Conservation (phyloP, 2,113 vertebrate species). For the Orthonyx spaldingii region DNA sequence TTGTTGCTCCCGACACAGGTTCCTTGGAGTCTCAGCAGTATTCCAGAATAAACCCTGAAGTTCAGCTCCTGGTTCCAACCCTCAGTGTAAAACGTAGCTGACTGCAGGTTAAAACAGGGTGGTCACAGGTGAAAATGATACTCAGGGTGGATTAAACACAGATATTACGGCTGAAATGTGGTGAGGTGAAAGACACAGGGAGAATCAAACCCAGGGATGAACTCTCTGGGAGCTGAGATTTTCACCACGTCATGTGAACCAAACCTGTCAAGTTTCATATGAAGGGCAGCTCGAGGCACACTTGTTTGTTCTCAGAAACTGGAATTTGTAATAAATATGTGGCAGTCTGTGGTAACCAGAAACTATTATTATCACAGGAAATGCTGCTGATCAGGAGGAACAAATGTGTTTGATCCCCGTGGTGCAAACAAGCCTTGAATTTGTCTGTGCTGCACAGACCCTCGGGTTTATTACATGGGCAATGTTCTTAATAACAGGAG, state of each 20-base stretch:
- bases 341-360: not conserved
- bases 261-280: not conserved
- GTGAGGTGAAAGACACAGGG: fast-evolving
- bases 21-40: not conserved
- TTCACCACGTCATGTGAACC: not conserved
- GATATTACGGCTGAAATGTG: not conserved
- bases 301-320: not conserved
- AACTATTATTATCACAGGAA: constrained; percentile 42
- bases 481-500: not conserved
- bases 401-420: not conserved
- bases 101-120: not conserved
- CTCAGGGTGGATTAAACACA: not conserved
- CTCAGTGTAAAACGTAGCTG: not conserved
- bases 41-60: not conserved
- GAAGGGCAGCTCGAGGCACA: not conserved
- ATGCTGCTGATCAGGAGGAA: not conserved
- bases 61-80: not conserved
- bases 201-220: not conserved
- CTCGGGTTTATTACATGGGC: not conserved
- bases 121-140: not conserved
- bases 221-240: not conserved
- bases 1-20: not conserved
- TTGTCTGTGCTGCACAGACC: not conserved
- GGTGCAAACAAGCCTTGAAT: not conserved
- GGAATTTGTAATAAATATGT: not conserved